phyloP scores from a whole-genome alignment of 1,140 invertebrate species.

The Tachypleus tridentatus region DNA sequence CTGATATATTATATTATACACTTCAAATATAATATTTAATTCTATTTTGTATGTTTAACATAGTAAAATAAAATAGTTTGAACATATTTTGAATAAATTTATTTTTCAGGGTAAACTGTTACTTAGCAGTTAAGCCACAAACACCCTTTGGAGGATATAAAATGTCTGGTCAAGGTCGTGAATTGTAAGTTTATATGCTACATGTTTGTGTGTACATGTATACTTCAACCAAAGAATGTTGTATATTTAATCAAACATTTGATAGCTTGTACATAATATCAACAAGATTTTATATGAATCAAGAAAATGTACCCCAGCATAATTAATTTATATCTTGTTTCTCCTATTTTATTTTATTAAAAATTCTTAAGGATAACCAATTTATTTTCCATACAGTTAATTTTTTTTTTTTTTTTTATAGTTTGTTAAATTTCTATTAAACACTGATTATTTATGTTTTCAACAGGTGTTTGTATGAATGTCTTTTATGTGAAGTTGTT shows the following conservation, averaged over 20 bases:
- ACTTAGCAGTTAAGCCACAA: constrained; percentile 60
- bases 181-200: constrained; percentile 31
- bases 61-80: too few relatives aligned
- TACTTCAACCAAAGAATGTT: too few relatives aligned
- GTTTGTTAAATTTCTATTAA: not conserved
- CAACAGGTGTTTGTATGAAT: too few relatives aligned
- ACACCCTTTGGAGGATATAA: constrained; percentile 85
- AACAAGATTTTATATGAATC: not conserved
- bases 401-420: too few relatives aligned
- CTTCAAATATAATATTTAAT: too few relatives aligned
- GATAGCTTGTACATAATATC: not conserved
- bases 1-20: too few relatives aligned
- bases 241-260: too few relatives aligned
- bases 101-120: constrained; percentile 66
- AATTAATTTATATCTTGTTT: too few relatives aligned
- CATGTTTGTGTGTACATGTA: not conserved
- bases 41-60: too few relatives aligned
- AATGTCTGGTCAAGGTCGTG: constrained; percentile 68
- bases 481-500: not conserved
- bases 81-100: constrained; percentile 5
- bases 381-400: too few relatives aligned
- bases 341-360: too few relatives aligned
- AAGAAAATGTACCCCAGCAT: not conserved
- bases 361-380: too few relatives aligned
- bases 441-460: not conserved